A percentile compares a stretch with the other conserved stretches of the same genome.
Conservation (phyloP, 2,888 invertebrate genomes). For the Ormyrus pomaceus region DNA sequence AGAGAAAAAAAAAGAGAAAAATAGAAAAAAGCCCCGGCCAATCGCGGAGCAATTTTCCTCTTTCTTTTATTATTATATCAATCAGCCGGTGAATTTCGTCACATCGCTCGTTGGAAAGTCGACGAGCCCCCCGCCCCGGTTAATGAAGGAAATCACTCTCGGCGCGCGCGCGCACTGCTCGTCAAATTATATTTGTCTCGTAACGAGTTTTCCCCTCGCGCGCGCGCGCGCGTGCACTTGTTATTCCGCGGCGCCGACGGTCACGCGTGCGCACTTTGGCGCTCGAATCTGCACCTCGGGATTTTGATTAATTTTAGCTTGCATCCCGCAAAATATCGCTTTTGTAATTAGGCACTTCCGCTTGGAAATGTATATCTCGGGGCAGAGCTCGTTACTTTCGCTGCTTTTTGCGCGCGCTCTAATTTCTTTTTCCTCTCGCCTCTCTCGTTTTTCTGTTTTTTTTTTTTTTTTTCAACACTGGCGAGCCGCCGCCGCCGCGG, state of each 20-base stretch:
- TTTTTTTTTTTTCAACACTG: not conserved
- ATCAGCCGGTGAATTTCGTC: conserved; percentile 29
- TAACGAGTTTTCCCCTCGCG: conserved; percentile 50
- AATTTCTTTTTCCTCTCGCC: conserved; percentile 47
- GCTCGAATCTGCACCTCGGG: not conserved
- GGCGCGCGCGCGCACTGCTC: not conserved
- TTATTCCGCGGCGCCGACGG: conserved; percentile 26
- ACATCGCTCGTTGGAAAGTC: conserved; percentile 38
- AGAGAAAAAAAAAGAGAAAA: not conserved
- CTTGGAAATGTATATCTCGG: conserved; percentile 31
- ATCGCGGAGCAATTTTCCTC: not conserved
- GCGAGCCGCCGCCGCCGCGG: not conserved
- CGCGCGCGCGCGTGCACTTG: conserved; percentile 39
- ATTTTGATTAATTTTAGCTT: conserved; percentile 55
- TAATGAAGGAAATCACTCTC: conserved; percentile 39
- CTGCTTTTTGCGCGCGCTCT: conserved; percentile 41
- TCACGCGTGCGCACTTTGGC: not conserved
- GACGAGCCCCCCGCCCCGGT: not conserved
- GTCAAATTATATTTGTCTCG: conserved; percentile 48
- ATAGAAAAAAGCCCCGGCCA: not conserved
- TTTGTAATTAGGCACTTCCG: conserved; percentile 55
- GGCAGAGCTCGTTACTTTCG: conserved; percentile 46
- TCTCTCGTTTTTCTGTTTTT: not conserved
- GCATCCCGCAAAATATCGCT: conserved; percentile 54
- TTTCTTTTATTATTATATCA: conserved; percentile 1